A percentile compares a stretch with the other conserved stretches of the same genome.
Evolutionary conservation across 1,140 invertebrate species (phyloP).

Genomic region (Chironomus striatipennis): DNA sequence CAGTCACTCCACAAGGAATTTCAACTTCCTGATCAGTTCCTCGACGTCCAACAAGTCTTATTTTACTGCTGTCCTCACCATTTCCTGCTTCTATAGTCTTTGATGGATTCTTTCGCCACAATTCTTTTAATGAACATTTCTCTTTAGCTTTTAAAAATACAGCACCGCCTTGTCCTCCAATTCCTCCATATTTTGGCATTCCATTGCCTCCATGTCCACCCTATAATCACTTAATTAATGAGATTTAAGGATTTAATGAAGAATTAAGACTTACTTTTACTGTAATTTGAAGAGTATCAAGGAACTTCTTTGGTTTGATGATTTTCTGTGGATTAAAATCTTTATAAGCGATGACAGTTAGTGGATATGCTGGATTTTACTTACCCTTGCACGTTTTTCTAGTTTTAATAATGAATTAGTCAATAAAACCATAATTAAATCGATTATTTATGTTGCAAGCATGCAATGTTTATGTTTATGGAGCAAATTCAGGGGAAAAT

Average conservation of each 20-base stretch:
- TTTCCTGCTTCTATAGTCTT: conserved; percentile 52
- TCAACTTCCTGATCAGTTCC: conserved; percentile 61
- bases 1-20: conserved; percentile 69
- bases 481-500: too few species aligned
- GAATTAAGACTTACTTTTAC: neutral
- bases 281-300: neutral
- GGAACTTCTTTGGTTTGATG: neutral
- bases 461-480: too few species aligned
- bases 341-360: neutral
- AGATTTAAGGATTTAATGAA: neutral
- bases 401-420: neutral
- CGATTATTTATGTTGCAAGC: too few species aligned
- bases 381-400: neutral
- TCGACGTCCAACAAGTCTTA: conserved; percentile 61
- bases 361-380: neutral
- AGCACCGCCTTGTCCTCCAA: conserved; percentile 79
- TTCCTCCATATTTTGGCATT: conserved; percentile 65
- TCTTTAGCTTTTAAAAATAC: conserved; percentile 63
- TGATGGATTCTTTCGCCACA: conserved; percentile 44
- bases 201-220: conserved; percentile 71
- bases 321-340: neutral
- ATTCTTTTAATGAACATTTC: conserved; percentile 46
- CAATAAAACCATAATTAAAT: neutral
- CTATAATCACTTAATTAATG: conserved; percentile 38
- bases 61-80: conserved; percentile 62